Evolutionary conservation across 2,888 invertebrate species (phyloP), one percentile per base, ranked within the genome.

Genomic region (Hydrotaea cyrtoneurina): DNA sequence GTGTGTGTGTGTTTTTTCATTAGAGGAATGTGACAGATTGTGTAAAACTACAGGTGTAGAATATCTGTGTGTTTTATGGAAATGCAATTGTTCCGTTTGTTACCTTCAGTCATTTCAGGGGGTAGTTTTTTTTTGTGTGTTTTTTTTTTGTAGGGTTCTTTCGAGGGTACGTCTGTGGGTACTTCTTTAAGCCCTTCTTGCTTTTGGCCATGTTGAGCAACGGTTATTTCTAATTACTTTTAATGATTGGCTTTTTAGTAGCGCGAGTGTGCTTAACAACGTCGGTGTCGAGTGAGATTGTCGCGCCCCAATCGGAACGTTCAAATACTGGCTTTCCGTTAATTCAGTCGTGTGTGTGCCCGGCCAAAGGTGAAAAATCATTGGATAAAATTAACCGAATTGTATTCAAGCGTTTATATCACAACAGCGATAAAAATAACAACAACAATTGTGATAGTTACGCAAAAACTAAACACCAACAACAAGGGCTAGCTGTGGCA

Each of bases 121-220:
- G 39, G 43, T 78, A 26, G 72, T 85, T 64, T 76, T 77, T 72
- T 64, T 46, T 72, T 36, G 26, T 31, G 31, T 53, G 53, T n/a
- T n/a, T n/a, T n/a, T n/a, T 23, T 59, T 59, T n/a, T n/a, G n/a
- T n/a, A n/a, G n/a, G n/a, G n/a, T n/a, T n/a, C n/a, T n/a, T n/a
- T n/a, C n/a, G n/a, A n/a, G n/a, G n/a, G n/a, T n/a, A n/a, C n/a
- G n/a, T 7, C 31, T 7, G 7, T 62, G 62, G 31, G 31, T 62
- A 7, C 10, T 31, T 10, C n/a, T 79, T 85, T 85, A 85, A 85
- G 85, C 85, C 85, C 77, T 85, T 82, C 82, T 85, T 85, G 64
- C 62, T 69, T 39, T 26, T 39, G 31, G 73, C 13, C 53, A 19
- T 69, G 21, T 8, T 23, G 71, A 13, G 72, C 55, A 69, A 74